A percentile compares a stretch with the other conserved stretches of the same genome.
Evolutionary conservation across 30 jellyfish, hydroid and myxozoan genomes (phyloP).

Genomic region (Hydractinia symbiolongicarpus): DNA sequence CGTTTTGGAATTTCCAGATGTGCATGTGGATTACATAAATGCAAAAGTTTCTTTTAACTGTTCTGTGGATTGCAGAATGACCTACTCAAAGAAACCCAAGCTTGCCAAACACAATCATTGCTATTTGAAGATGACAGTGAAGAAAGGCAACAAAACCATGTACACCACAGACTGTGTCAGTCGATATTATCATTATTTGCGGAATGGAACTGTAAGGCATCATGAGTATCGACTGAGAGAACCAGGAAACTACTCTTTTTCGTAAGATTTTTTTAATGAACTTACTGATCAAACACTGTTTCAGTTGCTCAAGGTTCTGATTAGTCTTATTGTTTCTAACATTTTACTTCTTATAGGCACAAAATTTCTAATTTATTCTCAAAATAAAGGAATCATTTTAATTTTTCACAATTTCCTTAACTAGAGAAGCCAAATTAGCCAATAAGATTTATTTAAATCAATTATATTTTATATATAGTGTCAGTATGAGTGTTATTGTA

Average conservation of each 20-base stretch:
- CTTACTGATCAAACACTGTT: no score
- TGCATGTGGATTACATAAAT: constrained; percentile 40
- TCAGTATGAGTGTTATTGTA: no score
- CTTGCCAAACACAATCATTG: constrained; percentile 66
- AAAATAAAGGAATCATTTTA: no score
- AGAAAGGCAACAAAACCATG: constrained; percentile 20
- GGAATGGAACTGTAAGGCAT: constrained; percentile 70
- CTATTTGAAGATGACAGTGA: constrained; percentile 29
- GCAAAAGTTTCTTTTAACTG: constrained; percentile 53
- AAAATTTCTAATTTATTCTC: no score
- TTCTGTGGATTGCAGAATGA: constrained; percentile 78
- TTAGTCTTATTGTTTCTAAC: no score
- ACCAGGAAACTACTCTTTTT: constrained; percentile 72
- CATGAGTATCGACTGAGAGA: constrained; percentile 31
- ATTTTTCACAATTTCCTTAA: no score
- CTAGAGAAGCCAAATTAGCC: no score
- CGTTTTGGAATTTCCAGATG: constrained; percentile 37
- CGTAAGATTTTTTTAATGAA: constrained; percentile 28
- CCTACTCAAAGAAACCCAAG: constrained; percentile 29
- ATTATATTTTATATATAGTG: no score
- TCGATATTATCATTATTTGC: constrained; percentile 29
- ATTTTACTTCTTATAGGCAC: no score
- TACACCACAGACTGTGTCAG: constrained; percentile 63
- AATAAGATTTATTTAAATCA: no score
- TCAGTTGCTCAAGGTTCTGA: no score